Percentiles rank a stretch among this genome's conserved stretches.
Conservation (phyloP, 2,888 invertebrate genomes). For the Trissolcus brochymenae region DNA sequence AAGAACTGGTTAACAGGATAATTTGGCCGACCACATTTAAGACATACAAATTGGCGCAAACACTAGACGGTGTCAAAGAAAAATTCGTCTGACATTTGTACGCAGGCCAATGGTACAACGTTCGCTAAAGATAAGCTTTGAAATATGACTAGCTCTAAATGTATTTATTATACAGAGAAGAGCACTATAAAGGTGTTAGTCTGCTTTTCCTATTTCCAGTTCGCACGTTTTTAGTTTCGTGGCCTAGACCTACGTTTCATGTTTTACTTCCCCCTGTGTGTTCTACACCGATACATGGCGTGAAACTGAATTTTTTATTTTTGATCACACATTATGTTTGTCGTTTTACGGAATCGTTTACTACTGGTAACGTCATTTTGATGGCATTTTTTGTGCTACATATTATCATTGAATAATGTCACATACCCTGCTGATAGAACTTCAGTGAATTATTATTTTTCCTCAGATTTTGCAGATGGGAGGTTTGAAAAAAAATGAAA, state of each 20-base stretch:
- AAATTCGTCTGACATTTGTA: background rate
- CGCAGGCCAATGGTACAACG: background rate
- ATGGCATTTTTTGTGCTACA: background rate
- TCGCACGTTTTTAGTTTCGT: slow-evolving; percentile 23
- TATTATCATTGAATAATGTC: background rate
- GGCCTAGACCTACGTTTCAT: slow-evolving; percentile 11
- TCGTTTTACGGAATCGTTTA: background rate
- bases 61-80: background rate
- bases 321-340: slow-evolving; percentile 2
- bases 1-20: background rate
- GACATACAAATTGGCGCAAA: background rate
- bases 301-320: slow-evolving; percentile 7
- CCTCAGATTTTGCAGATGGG: no score
- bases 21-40: background rate
- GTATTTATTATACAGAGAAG: slow-evolving; percentile 24
- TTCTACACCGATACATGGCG: background rate
- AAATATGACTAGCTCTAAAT: slow-evolving; percentile 18
- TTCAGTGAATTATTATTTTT: no score
- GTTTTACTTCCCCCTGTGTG: slow-evolving; percentile 18
- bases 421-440: no score
- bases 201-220: slow-evolving; percentile 22
- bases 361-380: no score
- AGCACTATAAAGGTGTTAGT: slow-evolving; percentile 18
- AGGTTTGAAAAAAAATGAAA: no score
- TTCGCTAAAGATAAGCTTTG: slow-evolving; percentile 20